Evolutionary conservation across 1,140 invertebrate genomes (phyloP), one percentile per base, ranked within the genome.

Genomic region (Procambarus virginalis): DNA sequence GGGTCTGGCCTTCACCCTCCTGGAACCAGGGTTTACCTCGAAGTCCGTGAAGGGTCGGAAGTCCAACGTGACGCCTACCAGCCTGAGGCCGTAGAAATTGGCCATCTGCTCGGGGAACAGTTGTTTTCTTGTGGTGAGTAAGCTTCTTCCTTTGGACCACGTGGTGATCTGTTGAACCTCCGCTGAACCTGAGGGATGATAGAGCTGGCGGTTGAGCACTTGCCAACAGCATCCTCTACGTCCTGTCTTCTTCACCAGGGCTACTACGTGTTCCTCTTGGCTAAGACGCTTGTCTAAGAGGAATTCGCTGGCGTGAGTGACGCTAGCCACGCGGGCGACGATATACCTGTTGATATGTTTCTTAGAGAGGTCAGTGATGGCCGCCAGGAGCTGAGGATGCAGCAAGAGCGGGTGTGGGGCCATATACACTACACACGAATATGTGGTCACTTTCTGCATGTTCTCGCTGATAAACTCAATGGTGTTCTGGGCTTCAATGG

Each of bases 1-100:
- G 2, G 89, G 89, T 12, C 58, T 86, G 5, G 84, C 83, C 4
- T 34, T 12, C 2, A 91, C 83, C 45, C 70, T 55, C 64, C 46
- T 85, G 0, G 89, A 60, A 2, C 73, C 80, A 0, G 46, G 17
- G 4, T 58, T n/a, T 46, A 20, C 51, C 10, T 80, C 48, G 77
- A 86, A 91, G 60, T 91, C 89, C 12, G 78, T 75, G 48, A 85
- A 86, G n/a, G 89, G 89, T 14, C 48, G 76, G 84, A 85, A 91
- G 70, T 91, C 83, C 20, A 86, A 34, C 6, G 77, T 81, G 2
- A 81, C 76, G 48, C 89, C 89, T 20, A n/a, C 55, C 5, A 91
- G 49, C 49, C 73, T 81, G 49, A 22, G n/a, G 2, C 89, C 89
- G 22, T 86, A 86, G n/a, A 91, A 91, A 34, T 89, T 89, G 6